Percentiles rank a stretch among this genome's conserved stretches.
Evolutionary conservation across 2,113 vertebrate genomes (phyloP).

Genomic region (Gavia stellata): DNA sequence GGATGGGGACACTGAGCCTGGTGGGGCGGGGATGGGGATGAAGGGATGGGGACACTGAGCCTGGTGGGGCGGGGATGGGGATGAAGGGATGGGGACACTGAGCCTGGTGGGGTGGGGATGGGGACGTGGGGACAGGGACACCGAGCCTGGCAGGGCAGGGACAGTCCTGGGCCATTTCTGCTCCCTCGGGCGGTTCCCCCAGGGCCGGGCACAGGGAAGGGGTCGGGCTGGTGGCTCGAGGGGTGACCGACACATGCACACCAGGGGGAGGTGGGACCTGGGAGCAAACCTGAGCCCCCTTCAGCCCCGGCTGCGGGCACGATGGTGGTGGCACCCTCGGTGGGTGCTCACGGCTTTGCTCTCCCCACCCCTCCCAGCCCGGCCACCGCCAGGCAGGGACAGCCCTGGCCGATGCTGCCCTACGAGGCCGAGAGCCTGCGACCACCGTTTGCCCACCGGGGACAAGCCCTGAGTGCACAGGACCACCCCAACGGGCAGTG

Average conservation of each 20-base stretch:
- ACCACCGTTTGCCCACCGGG: accelerated
- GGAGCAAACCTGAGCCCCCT: background rate
- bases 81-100: background rate
- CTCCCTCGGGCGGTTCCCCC: background rate
- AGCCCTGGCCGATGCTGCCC: accelerated
- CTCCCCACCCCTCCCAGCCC: background rate
- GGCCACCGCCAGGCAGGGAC: background rate
- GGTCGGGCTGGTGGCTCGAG: background rate
- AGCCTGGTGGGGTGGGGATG: background rate
- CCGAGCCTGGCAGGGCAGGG: background rate
- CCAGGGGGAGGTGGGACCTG: background rate
- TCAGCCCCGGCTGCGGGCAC: accelerated
- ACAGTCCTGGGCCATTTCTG: background rate
- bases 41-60: background rate
- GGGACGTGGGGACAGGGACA: background rate
- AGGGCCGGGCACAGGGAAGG: background rate
- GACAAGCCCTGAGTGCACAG: background rate
- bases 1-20: background rate
- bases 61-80: background rate
- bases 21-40: background rate
- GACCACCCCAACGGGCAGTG: background rate
- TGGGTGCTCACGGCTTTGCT: background rate
- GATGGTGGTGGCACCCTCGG: accelerated
- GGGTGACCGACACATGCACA: background rate
- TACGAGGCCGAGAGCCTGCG: accelerated